A percentile compares a stretch with the other conserved stretches of the same genome.
Conservation (phyloP, 2,888 invertebrate genomes). For the Eilema depressum region DNA sequence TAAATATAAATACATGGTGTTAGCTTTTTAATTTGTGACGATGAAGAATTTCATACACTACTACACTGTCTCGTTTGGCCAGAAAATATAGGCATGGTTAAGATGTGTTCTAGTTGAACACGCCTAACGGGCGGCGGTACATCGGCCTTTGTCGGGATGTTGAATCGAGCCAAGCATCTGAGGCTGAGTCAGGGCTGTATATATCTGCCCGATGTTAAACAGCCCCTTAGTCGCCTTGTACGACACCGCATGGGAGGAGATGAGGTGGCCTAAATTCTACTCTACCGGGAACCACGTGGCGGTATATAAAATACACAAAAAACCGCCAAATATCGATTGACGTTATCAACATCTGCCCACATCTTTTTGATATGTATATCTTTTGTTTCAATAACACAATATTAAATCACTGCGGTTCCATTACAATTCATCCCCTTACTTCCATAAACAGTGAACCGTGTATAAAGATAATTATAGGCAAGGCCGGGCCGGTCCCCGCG, state of each 20-base stretch:
- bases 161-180: too few species aligned
- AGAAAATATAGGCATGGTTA: too few species aligned
- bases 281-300: too few species aligned
- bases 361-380: not conserved
- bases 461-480: slow-evolving; percentile 47
- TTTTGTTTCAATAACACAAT: not conserved
- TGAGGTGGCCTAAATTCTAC: too few species aligned
- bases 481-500: slow-evolving; percentile 35
- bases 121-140: not conserved
- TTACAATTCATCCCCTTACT: slow-evolving; percentile 16
- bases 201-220: too few species aligned
- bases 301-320: too few species aligned
- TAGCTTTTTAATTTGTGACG: not conserved
- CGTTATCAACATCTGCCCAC: too few species aligned
- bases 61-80: too few species aligned
- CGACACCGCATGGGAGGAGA: too few species aligned
- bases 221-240: too few species aligned
- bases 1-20: slow-evolving; percentile 50
- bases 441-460: slow-evolving; percentile 15
- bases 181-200: too few species aligned
- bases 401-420: slow-evolving; percentile 9
- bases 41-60: not conserved
- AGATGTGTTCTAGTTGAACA: not conserved
- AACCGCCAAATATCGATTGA: too few species aligned
- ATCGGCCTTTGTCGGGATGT: not conserved